A percentile compares a stretch with the other conserved stretches of the same genome.
phyloP scores from a whole-genome alignment of 2,113 vertebrate species.

The Lasiurus borealis region DNA sequence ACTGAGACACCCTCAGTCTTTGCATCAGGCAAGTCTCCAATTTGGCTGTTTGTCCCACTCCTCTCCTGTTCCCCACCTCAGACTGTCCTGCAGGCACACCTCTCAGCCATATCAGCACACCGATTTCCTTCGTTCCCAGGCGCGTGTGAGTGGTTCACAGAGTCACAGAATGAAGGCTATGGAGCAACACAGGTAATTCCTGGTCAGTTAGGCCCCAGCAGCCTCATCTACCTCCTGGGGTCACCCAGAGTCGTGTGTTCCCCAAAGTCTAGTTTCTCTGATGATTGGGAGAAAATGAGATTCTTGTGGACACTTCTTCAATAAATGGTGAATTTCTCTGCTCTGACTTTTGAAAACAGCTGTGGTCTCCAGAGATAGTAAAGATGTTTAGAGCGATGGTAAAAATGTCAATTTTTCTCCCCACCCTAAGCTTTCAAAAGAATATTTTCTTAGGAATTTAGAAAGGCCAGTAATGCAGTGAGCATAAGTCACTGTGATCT shows the following conservation, averaged over 20 bases:
- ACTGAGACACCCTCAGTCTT: fast-evolving
- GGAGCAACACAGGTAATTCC: no score
- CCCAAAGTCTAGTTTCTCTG: neutral
- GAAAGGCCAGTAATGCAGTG: neutral
- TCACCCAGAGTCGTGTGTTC: fast-evolving
- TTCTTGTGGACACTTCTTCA: fast-evolving
- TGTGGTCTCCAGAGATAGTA: neutral
- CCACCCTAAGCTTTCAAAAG: neutral
- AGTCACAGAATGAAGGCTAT: neutral
- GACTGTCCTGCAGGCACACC: fast-evolving
- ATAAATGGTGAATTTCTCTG: fast-evolving
- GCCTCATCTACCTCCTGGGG: neutral
- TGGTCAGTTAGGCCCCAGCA: fast-evolving
- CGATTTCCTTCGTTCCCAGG: fast-evolving
- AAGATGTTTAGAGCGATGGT: neutral
- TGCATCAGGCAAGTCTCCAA: fast-evolving
- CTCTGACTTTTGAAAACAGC: neutral
- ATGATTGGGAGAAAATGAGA: fast-evolving
- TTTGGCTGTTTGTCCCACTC: fast-evolving
- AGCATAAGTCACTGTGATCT: neutral
- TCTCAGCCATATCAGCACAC: fast-evolving
- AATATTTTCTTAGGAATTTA: neutral
- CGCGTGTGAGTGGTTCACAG: neutral
- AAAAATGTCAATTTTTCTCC: neutral
- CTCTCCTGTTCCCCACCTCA: fast-evolving